Evolutionary conservation across 2,797 vertebrate species (phyloP), one percentile per base, ranked within the genome.

Genomic region (Cheirogaleus major): DNA sequence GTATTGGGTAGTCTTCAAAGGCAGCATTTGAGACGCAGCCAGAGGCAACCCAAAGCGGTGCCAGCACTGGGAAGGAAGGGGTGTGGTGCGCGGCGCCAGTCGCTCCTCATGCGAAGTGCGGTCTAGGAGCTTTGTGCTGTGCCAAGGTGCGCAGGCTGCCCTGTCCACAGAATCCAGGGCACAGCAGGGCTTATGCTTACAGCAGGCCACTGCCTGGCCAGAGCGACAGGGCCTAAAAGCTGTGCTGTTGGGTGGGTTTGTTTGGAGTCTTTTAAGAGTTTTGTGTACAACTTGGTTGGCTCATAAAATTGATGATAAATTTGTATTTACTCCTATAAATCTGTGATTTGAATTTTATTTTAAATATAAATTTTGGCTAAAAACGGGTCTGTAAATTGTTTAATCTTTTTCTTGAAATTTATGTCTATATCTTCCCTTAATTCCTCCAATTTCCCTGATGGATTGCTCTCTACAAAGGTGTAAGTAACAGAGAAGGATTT

Each of bases 261-360:
- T 27, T 82, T 41, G 6, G 3, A 35, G 30, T 13, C 43, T 30
- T 67, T 27, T 7, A 69, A 50, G 14, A 48, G 59, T 92, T 92
- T 41, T n/a, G 27, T 67, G 25, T 52, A 7, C 52, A 45, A 23
- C 30, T 83, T 35, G 20, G 3, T 86, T 70, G 70, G 43, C 13
- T 93, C 67, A 17, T 82, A 70, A 52, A 93, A 20, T 57, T 57
- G 25, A 17, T 57, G 81, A 57, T 78, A 79, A 9, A 65, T 55
- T 88, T 93, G 27, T 79, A 48, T 57, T 93, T 85, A 83, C 14
- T 72, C 41, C 67, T 80, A 17, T 82, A 73, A 45, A 79, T 50
- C 25, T 50, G 2, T 59, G 35, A 75, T 78, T 78, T 35, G 55
- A 70, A 50, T 75, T 65, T n/a, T 65, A 80, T 78, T 78, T 70